phyloP scores from a whole-genome alignment of 2,113 vertebrate genomes.

The Meriones unguiculatus region DNA sequence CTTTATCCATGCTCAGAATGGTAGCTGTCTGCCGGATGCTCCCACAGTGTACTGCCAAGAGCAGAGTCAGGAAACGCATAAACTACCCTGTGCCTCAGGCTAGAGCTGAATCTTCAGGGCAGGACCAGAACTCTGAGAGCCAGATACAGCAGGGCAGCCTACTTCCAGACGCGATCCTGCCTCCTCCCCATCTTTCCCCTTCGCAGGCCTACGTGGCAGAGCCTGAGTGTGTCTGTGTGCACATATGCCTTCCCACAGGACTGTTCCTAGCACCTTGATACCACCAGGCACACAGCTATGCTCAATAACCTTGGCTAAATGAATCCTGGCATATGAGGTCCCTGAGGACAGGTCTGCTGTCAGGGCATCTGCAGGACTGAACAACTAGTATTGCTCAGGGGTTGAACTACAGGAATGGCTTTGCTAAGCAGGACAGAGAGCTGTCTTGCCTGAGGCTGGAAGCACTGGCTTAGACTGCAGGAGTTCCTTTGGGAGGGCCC shows the following conservation, averaged over 20 bases:
- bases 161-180: neutral
- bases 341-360: neutral
- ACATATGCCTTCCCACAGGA: neutral
- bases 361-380: neutral
- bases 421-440: neutral
- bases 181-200: neutral
- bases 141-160: rapidly evolving
- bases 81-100: neutral
- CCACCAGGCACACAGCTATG: rapidly evolving
- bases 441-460: neutral
- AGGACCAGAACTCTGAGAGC: neutral
- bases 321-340: neutral
- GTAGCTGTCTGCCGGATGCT: slow-evolving; percentile 99
- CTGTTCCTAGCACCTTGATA: too few relatives aligned
- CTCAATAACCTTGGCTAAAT: neutral
- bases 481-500: neutral
- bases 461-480: neutral
- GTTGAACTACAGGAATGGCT: neutral
- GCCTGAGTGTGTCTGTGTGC: neutral
- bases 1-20: slow-evolving; percentile 98
- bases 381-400: neutral
- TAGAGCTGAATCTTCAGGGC: neutral
- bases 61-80: neutral
- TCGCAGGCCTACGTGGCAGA: neutral
- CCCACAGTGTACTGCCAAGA: slow-evolving; percentile 95